Percentiles rank a stretch among this genome's conserved stretches.
Evolutionary conservation across 2,888 invertebrate genomes (phyloP).

Genomic region (Tiliacea aurago): DNA sequence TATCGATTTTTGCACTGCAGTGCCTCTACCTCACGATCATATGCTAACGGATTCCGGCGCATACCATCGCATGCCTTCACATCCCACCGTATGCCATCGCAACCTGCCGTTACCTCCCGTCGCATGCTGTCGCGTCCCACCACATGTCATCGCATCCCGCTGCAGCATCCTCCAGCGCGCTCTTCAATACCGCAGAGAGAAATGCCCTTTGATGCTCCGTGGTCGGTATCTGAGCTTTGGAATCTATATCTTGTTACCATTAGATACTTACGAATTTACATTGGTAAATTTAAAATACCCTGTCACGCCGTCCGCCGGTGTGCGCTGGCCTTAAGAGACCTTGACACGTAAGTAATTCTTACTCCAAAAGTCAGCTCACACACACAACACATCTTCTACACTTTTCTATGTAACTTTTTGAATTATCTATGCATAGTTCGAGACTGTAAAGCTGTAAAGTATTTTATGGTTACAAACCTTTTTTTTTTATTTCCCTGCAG

Average conservation of each 20-base stretch:
- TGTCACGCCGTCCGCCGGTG: too few species aligned
- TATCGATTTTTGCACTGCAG: background rate
- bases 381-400: background rate
- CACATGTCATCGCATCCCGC: too few species aligned
- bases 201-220: too few species aligned
- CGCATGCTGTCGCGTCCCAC: too few species aligned
- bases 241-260: too few species aligned
- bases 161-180: too few species aligned
- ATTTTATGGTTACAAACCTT: constrained; percentile 4
- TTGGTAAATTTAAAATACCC: background rate
- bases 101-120: too few species aligned
- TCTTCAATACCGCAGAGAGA: too few species aligned
- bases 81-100: too few species aligned
- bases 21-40: background rate
- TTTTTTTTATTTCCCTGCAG: constrained; percentile 20
- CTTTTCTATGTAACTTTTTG: background rate
- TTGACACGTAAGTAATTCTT: too few species aligned
- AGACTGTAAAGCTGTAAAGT: constrained; percentile 6
- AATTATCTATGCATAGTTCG: background rate
- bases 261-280: background rate
- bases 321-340: background rate
- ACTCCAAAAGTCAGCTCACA: background rate
- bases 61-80: background rate
- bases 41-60: too few species aligned
- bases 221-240: too few species aligned